Evolutionary conservation across 2,113 vertebrate genomes (phyloP).

Genomic region (Dicerorhinus sumatrensis): DNA sequence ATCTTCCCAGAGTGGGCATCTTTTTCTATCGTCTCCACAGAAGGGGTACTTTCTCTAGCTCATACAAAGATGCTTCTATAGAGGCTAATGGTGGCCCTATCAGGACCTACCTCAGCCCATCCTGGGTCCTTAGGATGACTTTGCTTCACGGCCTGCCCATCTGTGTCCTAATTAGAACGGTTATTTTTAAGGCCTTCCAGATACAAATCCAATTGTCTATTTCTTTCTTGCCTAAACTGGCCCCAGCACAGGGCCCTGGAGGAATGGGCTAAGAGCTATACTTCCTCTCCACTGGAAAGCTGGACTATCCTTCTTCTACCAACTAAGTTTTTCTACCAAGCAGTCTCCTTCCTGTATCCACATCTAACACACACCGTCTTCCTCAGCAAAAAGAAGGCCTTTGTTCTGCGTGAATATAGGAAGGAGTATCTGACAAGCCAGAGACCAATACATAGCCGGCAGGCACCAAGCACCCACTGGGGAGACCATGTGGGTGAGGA

Average conservation of each 20-base stretch:
- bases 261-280: neutral
- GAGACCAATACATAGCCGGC: neutral
- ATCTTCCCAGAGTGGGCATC: neutral
- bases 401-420: neutral
- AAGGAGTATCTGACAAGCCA: neutral
- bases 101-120: neutral
- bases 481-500: neutral
- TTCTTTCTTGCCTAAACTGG: neutral
- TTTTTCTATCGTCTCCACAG: neutral
- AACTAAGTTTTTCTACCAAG: neutral
- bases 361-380: neutral
- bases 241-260: neutral
- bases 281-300: neutral
- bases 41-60: neutral
- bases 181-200: neutral
- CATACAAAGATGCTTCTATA: neutral
- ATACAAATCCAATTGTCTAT: neutral
- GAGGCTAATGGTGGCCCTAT: neutral
- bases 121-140: neutral
- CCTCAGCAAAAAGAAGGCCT: neutral
- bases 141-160: neutral
- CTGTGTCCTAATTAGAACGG: neutral
- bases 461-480: neutral
- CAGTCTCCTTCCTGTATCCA: neutral
- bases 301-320: neutral